These are phyloP conservation scores for Zele albiditarsus DNA, from an alignment of 2,888 invertebrate genomes.

Conservation along the genomic window DNA sequence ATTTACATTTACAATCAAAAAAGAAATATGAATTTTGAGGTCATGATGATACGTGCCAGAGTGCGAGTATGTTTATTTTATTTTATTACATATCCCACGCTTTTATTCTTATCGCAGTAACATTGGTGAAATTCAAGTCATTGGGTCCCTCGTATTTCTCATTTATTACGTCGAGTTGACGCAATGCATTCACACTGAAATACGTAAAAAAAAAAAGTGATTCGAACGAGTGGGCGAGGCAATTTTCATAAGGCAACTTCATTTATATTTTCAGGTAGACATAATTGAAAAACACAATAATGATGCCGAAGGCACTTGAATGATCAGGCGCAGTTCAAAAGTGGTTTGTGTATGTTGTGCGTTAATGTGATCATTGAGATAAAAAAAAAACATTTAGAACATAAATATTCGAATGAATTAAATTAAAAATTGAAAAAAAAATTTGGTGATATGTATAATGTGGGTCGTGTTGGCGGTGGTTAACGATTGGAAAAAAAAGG, in stretches of 20 bases:
- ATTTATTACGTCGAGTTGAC: not conserved
- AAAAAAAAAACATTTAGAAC: not conserved
- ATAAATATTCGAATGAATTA: constrained; percentile 4
- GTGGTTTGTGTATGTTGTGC: too few relatives aligned
- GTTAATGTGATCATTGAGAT: not conserved
- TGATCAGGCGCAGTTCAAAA: not conserved
- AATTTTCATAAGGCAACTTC: not conserved
- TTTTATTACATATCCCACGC: constrained; percentile 1
- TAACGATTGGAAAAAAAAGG: constrained; percentile 4
- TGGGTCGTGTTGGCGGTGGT: not conserved
- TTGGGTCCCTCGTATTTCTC: not conserved
- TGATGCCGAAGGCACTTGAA: not conserved
- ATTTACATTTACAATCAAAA: not conserved
- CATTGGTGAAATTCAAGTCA: not conserved
- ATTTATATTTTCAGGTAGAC: not conserved
- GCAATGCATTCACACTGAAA: not conserved
- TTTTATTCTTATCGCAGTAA: constrained; percentile 15
- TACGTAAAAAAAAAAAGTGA: not conserved
- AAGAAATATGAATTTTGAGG: constrained; percentile 3
- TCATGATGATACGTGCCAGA: not conserved
- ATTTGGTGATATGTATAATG: constrained; percentile 2
- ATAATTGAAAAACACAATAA: not conserved
- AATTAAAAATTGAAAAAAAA: not conserved
- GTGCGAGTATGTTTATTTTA: not conserved
- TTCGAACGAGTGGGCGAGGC: not conserved